Evolutionary conservation across 2,113 vertebrate species (phyloP).

Genomic region (Pteropus alecto): DNA sequence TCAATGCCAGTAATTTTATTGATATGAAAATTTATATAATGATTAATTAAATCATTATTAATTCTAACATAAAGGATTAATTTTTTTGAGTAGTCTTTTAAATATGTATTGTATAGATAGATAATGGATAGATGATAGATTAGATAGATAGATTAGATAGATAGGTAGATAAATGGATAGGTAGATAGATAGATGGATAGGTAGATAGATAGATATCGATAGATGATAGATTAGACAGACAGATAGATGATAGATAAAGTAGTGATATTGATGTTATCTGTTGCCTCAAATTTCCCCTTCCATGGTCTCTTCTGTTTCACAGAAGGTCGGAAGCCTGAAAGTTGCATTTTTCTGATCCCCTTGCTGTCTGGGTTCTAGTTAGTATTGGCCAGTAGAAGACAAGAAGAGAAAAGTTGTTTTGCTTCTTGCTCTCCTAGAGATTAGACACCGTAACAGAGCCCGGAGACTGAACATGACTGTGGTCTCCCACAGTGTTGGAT

Average conservation of each 20-base stretch:
- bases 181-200: background rate
- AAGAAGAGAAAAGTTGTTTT: background rate
- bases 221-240: too few species aligned
- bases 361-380: background rate
- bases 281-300: background rate
- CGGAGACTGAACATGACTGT: background rate
- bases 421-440: background rate
- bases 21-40: background rate
- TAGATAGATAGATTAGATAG: too few species aligned
- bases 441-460: background rate
- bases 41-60: background rate
- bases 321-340: background rate
- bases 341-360: background rate
- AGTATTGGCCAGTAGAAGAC: background rate
- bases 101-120: background rate
- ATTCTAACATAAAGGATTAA: background rate
- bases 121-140: background rate
- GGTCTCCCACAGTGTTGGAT: accelerated
- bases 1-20: background rate
- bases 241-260: background rate
- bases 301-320: background rate
- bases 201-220: too few species aligned
- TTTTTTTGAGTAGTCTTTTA: background rate
- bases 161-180: too few species aligned
- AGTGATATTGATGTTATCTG: background rate